These are phyloP conservation scores for Rhinoderma darwinii DNA, from an alignment of 2,113 vertebrate species.

Conservation along the genomic window DNA sequence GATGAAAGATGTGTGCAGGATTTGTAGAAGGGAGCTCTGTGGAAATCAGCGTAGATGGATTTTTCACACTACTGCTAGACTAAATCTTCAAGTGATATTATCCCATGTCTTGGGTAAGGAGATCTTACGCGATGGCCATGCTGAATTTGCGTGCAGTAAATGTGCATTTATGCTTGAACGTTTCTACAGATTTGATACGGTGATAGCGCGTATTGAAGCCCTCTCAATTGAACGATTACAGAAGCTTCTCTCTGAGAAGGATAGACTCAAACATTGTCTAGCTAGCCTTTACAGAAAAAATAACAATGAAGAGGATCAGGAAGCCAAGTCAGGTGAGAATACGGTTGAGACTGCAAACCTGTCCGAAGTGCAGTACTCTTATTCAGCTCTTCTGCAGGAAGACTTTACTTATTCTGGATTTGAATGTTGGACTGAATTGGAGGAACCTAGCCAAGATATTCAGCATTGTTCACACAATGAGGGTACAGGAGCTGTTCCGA, in stretches of 20 bases:
- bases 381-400: constrained; percentile 82
- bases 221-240: constrained; percentile 93
- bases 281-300: constrained; percentile 84
- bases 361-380: constrained; percentile 76
- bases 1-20: constrained; percentile 90
- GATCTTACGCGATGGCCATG: constrained; percentile 84
- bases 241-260: constrained; percentile 89
- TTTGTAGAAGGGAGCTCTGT: constrained; percentile 91
- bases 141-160: constrained; percentile 96
- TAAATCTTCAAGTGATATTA: constrained; percentile 91
- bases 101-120: constrained; percentile 89
- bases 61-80: constrained; percentile 89
- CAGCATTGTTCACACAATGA: constrained; percentile 76
- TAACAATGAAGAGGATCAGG: constrained; percentile 71
- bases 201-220: constrained; percentile 93
- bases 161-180: constrained; percentile 96
- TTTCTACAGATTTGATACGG: constrained; percentile 93
- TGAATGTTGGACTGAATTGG: constrained; percentile 89
- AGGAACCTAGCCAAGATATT: constrained; percentile 73
- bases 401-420: constrained; percentile 87
- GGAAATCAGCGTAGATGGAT: constrained; percentile 98
- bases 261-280: constrained; percentile 88
- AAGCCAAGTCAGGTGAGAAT: constrained; percentile 64
- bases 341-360: constrained; percentile 76
- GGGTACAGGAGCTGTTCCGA: constrained; percentile 67